Percentiles rank a stretch among this genome's conserved stretches.
phyloP scores from a whole-genome alignment of 2,113 vertebrate species.

The Cairina moschata region DNA sequence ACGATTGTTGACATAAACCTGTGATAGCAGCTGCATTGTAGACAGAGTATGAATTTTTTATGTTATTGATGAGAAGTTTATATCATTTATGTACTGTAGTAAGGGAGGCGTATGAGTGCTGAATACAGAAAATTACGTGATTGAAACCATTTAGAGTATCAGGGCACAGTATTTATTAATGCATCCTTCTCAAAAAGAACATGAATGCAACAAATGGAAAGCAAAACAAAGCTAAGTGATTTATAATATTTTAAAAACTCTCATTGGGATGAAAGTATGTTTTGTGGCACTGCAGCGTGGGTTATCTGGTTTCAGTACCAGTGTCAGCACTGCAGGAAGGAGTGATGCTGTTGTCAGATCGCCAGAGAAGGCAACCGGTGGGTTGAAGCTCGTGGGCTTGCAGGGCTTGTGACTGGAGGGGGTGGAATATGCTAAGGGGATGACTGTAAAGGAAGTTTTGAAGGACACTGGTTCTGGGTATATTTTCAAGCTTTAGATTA shows the following conservation, averaged over 20 bases:
- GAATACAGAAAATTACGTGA: slow-evolving; percentile 33
- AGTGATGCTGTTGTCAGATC: neutral
- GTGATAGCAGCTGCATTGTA: slow-evolving; percentile 69
- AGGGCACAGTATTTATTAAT: slow-evolving; percentile 12
- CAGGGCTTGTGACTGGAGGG: neutral
- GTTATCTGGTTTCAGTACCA: neutral
- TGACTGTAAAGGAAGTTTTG: neutral
- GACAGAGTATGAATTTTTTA: slow-evolving; percentile 74
- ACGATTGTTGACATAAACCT: slow-evolving; percentile 70
- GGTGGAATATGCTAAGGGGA: neutral
- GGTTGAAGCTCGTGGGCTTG: neutral
- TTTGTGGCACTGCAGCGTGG: neutral
- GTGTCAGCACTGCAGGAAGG: neutral
- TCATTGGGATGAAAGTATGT: neutral
- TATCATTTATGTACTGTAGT: slow-evolving; percentile 68
- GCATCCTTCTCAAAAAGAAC: slow-evolving; percentile 2
- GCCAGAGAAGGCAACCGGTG: neutral
- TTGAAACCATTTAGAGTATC: slow-evolving; percentile 15
- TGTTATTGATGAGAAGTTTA: slow-evolving; percentile 71
- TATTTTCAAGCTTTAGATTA: neutral
- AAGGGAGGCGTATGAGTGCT: slow-evolving; percentile 33
- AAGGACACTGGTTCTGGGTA: neutral
- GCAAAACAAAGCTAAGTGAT: slow-evolving; percentile 8
- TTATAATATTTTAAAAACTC: neutral
- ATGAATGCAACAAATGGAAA: neutral